phyloP scores from a whole-genome alignment of 2,888 invertebrate species.

The Eulithis testata region DNA sequence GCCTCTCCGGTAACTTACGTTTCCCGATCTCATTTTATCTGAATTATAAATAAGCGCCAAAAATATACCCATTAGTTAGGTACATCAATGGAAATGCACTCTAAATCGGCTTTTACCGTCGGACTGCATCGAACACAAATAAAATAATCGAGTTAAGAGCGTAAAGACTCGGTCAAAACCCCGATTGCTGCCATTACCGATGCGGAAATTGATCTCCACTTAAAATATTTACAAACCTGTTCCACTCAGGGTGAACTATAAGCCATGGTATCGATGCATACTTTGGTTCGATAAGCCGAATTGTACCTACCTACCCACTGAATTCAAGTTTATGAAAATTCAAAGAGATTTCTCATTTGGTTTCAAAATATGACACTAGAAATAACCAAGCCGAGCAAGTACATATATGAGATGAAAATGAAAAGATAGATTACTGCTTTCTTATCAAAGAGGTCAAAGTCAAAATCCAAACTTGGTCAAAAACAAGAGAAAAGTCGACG shows the following conservation, averaged over 20 bases:
- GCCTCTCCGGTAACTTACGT: neutral
- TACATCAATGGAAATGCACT: constrained; percentile 32
- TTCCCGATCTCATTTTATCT: constrained; percentile 7
- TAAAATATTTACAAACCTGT: neutral
- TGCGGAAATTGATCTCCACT: neutral
- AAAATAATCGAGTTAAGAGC: constrained; percentile 33
- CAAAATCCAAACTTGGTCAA: too few species aligned
- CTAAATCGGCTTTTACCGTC: constrained; percentile 29
- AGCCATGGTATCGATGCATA: too few species aligned
- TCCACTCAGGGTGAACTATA: neutral
- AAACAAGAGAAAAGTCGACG: too few species aligned
- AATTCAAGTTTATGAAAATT: too few species aligned
- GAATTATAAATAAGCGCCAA: constrained; percentile 17
- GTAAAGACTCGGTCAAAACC: constrained; percentile 29
- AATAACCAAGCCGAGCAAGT: too few species aligned
- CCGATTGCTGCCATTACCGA: constrained; percentile 22
- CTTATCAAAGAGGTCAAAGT: too few species aligned
- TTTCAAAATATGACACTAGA: too few species aligned
- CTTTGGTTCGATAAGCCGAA: too few species aligned
- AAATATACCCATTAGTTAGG: constrained; percentile 26
- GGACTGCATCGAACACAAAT: constrained; percentile 36
- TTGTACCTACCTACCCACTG: too few species aligned
- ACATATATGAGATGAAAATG: too few species aligned
- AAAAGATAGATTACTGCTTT: too few species aligned
- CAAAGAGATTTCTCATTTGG: too few species aligned